These are phyloP conservation scores for Hydriomena furcata DNA, from an alignment of 2,888 invertebrate species.

Conservation along the genomic window DNA sequence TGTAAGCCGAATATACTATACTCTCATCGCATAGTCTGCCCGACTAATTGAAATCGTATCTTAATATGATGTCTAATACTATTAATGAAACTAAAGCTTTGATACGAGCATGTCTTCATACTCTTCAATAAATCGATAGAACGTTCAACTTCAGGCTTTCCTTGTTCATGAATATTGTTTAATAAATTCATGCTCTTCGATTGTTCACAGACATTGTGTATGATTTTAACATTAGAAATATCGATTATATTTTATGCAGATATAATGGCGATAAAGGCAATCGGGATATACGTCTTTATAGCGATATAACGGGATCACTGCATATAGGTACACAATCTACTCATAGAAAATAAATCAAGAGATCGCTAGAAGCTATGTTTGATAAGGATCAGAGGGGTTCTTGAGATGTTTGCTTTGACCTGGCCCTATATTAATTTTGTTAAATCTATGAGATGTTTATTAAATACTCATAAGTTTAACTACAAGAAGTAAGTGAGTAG, in stretches of 20 bases:
- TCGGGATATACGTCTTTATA: too few species aligned
- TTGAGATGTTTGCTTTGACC: constrained; percentile 1
- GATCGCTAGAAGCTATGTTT: neutral
- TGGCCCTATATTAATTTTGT: neutral
- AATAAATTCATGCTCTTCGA: constrained; percentile 14
- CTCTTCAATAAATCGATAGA: constrained; percentile 45
- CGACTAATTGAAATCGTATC: too few species aligned
- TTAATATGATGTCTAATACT: too few species aligned
- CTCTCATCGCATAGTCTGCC: too few species aligned
- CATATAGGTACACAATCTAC: neutral
- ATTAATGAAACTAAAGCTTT: neutral
- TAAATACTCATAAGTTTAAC: too few species aligned
- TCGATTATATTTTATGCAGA: constrained; percentile 4
- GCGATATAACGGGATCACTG: too few species aligned
- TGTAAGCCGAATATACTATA: too few species aligned
- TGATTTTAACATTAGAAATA: constrained; percentile 2
- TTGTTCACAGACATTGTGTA: constrained; percentile 14
- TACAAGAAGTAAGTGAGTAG: too few species aligned
- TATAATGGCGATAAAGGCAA: too few species aligned
- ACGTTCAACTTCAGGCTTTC: constrained; percentile 37
- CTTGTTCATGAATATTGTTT: constrained; percentile 25
- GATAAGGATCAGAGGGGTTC: constrained; percentile 1
- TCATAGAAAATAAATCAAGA: constrained; percentile 14
- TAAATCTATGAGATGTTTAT: neutral
- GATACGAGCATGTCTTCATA: constrained; percentile 31